Conservation (phyloP, 30 jellyfish, hydroid and myxozoan species). For the Aurelia aurita complex sp. Pacific region DNA sequence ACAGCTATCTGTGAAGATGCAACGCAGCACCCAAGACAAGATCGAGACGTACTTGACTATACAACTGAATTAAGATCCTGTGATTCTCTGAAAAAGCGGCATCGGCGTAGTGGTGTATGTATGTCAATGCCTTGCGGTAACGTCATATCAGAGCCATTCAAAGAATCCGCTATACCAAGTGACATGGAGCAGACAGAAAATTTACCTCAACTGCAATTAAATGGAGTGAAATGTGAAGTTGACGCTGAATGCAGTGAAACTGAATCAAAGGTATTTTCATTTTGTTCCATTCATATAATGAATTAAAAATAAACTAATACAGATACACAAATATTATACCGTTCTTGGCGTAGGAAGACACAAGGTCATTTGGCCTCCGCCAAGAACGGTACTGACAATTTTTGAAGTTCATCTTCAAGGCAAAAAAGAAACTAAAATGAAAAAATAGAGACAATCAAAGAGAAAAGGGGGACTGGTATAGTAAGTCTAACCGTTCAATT, state of each 20-base stretch:
- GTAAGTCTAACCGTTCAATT: too few relatives aligned
- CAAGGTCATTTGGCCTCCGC: too few relatives aligned
- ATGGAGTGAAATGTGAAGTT: constrained; percentile 42
- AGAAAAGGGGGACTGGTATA: too few relatives aligned
- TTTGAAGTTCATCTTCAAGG: too few relatives aligned
- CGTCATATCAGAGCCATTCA: constrained; percentile 21
- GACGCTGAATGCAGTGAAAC: constrained; percentile 28
- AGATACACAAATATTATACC: too few relatives aligned
- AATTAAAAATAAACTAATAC: too few relatives aligned
- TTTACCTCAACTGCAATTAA: constrained; percentile 42
- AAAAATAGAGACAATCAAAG: too few relatives aligned
- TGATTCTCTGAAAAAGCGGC: constrained; percentile 13
- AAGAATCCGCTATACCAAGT: not conserved
- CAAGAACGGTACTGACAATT: too few relatives aligned
- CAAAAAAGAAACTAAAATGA: too few relatives aligned
- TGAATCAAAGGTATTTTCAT: constrained; percentile 7
- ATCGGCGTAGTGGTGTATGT: constrained; percentile 66
- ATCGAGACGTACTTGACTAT: not conserved
- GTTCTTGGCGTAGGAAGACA: too few relatives aligned
- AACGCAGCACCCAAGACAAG: not conserved
- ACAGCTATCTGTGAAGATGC: not conserved
- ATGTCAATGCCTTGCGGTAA: constrained; percentile 47
- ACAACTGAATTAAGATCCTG: not conserved
- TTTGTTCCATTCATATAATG: too few relatives aligned
- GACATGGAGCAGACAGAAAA: constrained; percentile 10